phyloP scores from a whole-genome alignment of 2,888 invertebrate genomes.

The Mesoligia furuncula region DNA sequence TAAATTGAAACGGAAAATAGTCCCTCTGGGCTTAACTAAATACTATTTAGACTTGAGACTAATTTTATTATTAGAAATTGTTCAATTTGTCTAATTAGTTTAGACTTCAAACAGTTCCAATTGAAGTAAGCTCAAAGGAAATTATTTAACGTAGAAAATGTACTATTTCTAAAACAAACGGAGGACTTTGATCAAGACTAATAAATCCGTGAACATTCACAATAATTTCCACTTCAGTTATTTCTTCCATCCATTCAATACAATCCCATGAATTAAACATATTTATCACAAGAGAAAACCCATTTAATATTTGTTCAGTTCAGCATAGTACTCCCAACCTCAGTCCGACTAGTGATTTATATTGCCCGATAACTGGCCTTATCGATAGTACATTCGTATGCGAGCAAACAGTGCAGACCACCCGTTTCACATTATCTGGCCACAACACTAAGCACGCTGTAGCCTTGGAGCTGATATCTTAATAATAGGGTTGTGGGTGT shows the following conservation, averaged over 20 bases:
- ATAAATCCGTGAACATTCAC: constrained; percentile 7
- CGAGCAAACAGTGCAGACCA: constrained; percentile 56
- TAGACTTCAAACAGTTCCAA: neutral
- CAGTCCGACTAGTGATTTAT: constrained; percentile 61
- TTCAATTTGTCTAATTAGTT: constrained; percentile 33
- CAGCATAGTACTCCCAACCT: constrained; percentile 37
- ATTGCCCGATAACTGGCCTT: constrained; percentile 56
- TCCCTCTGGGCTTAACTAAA: neutral
- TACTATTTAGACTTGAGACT: neutral
- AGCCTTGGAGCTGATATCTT: constrained; percentile 68
- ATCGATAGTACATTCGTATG: constrained; percentile 63
- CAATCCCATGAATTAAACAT: constrained; percentile 46
- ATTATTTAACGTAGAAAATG: constrained; percentile 8
- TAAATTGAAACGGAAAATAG: neutral
- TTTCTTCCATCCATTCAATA: constrained; percentile 24
- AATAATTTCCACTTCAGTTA: constrained; percentile 18
- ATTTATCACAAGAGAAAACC: constrained; percentile 49
- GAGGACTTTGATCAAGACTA: neutral
- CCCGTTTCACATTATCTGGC: constrained; percentile 63
- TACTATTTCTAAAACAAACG: neutral
- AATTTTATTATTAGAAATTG: constrained; percentile 18
- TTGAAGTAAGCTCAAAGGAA: constrained; percentile 8
- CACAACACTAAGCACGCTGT: constrained; percentile 67
- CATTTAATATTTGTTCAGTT: constrained; percentile 51
- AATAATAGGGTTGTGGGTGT: constrained; percentile 62